Conservation (phyloP, 2,888 invertebrate species). For the Chydorus sphaericus region DNA sequence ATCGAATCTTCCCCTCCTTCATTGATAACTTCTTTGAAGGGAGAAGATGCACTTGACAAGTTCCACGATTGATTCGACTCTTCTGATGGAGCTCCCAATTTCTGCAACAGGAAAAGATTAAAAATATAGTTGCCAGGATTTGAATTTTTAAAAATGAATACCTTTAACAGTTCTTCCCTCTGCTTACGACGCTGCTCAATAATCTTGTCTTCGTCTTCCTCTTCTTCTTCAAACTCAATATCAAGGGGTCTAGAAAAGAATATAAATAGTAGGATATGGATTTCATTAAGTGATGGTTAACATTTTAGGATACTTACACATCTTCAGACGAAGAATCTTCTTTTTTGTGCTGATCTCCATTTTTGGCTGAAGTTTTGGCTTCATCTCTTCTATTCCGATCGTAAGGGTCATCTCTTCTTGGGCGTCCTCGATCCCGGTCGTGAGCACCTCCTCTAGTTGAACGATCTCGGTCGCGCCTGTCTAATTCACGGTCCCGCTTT, state of each 20-base stretch:
- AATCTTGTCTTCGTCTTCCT: constrained; percentile 78
- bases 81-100: constrained; percentile 36
- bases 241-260: constrained; percentile 29
- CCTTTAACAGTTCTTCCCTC: constrained; percentile 73
- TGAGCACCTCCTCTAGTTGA: too few species aligned
- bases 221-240: constrained; percentile 63
- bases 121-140: background rate
- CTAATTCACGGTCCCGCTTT: background rate
- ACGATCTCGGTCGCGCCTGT: too few species aligned
- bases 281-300: too few species aligned
- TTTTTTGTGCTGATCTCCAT: constrained; percentile 50
- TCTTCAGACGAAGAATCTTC: constrained; percentile 38
- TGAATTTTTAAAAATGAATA: constrained; percentile 27
- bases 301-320: constrained; percentile 23
- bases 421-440: background rate
- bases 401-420: constrained; percentile 1
- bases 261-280: background rate
- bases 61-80: constrained; percentile 34
- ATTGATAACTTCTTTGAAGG: background rate
- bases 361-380: background rate
- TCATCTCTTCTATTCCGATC: constrained; percentile 8
- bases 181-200: constrained; percentile 77
- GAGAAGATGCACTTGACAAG: constrained; percentile 10
- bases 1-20: constrained; percentile 3
- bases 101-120: constrained; percentile 27